Evolutionary conservation across 2,797 vertebrate species (phyloP).

Genomic region (Cryptoprocta ferox): DNA sequence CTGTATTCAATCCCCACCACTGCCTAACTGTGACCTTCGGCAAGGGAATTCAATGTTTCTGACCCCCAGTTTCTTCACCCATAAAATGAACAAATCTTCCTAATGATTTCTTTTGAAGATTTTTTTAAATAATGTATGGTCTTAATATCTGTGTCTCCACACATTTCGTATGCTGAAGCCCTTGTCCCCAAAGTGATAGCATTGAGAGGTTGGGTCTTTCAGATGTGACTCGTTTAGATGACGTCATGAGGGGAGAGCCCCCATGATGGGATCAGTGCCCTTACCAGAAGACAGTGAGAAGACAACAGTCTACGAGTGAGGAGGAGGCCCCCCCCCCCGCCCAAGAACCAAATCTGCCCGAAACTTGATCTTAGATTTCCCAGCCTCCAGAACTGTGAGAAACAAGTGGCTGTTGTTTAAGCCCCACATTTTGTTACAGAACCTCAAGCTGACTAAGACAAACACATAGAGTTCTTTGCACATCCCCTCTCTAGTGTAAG

Average conservation of each 20-base stretch:
- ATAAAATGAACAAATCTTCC: not conserved
- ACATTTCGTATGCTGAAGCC: not conserved
- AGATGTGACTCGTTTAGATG: not conserved
- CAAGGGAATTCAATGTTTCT: not conserved
- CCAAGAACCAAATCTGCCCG: not conserved
- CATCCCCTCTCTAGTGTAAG: accelerated
- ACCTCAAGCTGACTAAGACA: not conserved
- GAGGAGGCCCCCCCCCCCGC: not conserved
- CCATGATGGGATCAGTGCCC: not conserved
- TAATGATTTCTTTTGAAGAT: no score
- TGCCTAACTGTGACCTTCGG: not conserved
- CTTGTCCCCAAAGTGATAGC: not conserved
- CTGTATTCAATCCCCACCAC: not conserved
- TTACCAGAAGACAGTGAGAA: not conserved
- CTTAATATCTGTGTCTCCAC: not conserved
- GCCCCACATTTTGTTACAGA: not conserved
- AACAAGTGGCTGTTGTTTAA: not conserved
- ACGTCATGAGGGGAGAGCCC: not conserved
- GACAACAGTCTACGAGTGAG: not conserved
- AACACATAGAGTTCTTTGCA: not conserved
- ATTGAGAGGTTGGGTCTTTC: not conserved
- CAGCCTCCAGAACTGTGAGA: not conserved
- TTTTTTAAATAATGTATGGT: no score
- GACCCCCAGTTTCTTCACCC: not conserved
- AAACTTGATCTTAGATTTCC: not conserved